Conservation (phyloP, 2,888 invertebrate genomes). For the Muscina levida region DNA sequence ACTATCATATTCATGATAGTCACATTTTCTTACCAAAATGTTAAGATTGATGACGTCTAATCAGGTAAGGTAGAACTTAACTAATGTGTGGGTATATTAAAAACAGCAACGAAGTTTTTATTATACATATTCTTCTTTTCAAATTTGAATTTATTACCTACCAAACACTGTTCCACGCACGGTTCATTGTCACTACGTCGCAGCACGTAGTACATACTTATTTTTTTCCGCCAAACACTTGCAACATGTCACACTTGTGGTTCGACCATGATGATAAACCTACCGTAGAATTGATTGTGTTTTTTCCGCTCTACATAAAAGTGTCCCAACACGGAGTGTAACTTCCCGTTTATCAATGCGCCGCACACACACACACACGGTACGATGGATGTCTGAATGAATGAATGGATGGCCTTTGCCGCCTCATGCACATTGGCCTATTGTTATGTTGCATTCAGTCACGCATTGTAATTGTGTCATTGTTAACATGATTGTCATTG, state of each 20-base stretch:
- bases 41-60: no score
- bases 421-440: constrained; percentile 8
- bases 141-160: no score
- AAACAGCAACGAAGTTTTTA: no score
- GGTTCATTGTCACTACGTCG: no score
- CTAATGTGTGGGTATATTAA: no score
- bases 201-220: no score
- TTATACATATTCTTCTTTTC: no score
- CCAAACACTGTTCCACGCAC: no score
- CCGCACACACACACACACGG: constrained; percentile 16
- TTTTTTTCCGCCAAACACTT: constrained; percentile 45
- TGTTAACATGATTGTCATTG: constrained; percentile 56
- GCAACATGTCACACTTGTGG: constrained; percentile 54
- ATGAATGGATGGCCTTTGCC: constrained; percentile 19
- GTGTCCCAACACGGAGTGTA: not conserved
- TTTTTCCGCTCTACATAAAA: constrained; percentile 18
- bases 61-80: no score
- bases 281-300: constrained; percentile 2
- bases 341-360: not conserved
- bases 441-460: constrained; percentile 43
- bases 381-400: no score
- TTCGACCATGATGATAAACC: constrained; percentile 21
- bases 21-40: no score
- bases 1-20: no score
- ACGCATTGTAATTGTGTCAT: constrained; percentile 61